phyloP scores from a whole-genome alignment of 2,113 vertebrate genomes.

The Taxidea taxus region DNA sequence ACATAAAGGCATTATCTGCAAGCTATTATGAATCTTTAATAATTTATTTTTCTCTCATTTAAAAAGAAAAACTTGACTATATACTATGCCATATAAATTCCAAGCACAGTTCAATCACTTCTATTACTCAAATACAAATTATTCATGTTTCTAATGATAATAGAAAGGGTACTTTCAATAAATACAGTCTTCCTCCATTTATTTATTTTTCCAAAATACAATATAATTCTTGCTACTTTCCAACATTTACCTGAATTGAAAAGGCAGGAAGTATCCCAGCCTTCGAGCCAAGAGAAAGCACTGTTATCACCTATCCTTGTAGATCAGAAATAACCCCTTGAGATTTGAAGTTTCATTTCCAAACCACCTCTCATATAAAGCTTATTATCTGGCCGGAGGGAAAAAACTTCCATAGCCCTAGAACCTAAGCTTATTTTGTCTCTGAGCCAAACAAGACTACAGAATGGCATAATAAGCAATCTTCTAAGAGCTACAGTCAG shows the following conservation, averaged over 20 bases:
- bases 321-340: slow-evolving; percentile 15
- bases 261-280: neutral
- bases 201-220: slow-evolving; percentile 43
- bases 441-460: slow-evolving; percentile 39
- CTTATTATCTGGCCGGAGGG: slow-evolving; percentile 22
- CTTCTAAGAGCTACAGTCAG: neutral
- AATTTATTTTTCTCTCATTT: slow-evolving; percentile 13
- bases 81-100: neutral
- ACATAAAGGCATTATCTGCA: neutral
- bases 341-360: slow-evolving; percentile 17
- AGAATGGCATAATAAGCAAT: slow-evolving; percentile 27
- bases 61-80: neutral
- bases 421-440: slow-evolving; percentile 46
- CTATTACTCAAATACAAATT: slow-evolving; percentile 37
- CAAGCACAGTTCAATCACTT: slow-evolving; percentile 1
- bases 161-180: neutral
- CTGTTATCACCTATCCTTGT: neutral
- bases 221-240: slow-evolving; percentile 12
- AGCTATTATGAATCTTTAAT: neutral
- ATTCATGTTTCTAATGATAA: slow-evolving; percentile 22
- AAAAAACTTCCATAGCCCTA: slow-evolving; percentile 22
- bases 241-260: neutral
- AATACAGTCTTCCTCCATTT: neutral
- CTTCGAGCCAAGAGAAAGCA: slow-evolving; percentile 9
- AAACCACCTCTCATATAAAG: slow-evolving; percentile 29